Evolutionary conservation across 2,113 vertebrate genomes (phyloP).

Genomic region (Erpornis zantholeuca): DNA sequence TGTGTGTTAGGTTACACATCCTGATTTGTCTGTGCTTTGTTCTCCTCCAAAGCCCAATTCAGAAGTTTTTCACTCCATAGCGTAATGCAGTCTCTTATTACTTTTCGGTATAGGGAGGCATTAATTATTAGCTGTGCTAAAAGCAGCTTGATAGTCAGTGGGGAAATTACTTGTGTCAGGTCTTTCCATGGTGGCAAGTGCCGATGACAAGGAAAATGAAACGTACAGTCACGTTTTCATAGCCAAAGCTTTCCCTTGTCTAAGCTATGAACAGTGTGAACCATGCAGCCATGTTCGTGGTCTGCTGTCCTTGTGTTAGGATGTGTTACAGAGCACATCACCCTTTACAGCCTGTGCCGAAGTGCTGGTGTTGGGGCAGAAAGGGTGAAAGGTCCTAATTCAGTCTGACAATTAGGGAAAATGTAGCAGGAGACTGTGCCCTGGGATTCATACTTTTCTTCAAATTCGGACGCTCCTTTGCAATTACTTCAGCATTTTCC

Average conservation of each 20-base stretch:
- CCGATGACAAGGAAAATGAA: background rate
- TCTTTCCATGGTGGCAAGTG: background rate
- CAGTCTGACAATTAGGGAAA: background rate
- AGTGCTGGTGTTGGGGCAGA: background rate
- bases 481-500: background rate
- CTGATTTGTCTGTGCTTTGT: background rate
- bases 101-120: background rate
- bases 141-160: background rate
- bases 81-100: background rate
- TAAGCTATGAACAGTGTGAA: background rate
- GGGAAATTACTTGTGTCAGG: background rate
- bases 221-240: background rate
- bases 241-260: background rate
- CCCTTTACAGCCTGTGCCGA: background rate
- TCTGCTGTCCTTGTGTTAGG: background rate
- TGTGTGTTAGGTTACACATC: background rate
- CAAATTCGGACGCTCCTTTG: background rate
- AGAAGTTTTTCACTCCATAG: background rate
- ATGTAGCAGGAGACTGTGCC: background rate
- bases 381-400: background rate
- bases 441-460: background rate
- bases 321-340: background rate
- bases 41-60: background rate
- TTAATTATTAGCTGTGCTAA: background rate
- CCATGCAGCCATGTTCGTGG: rapidly evolving